These are phyloP conservation scores for Columbina picui DNA, from an alignment of 2,113 vertebrate genomes.

Conservation along the genomic window DNA sequence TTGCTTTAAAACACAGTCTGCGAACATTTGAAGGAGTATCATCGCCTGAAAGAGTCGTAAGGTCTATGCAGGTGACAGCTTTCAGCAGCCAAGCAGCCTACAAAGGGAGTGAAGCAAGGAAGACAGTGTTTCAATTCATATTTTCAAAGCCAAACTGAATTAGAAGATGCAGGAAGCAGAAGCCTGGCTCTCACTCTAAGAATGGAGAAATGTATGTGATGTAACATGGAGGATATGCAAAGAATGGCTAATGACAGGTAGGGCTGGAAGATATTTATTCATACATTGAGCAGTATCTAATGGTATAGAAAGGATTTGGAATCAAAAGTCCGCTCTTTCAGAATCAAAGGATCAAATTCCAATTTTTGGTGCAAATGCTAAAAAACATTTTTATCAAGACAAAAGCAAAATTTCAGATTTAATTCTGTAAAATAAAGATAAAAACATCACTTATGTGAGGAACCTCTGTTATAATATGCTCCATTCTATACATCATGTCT, in stretches of 20 bases:
- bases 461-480: background rate
- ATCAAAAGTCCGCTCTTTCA: background rate
- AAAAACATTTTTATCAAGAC: background rate
- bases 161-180: background rate
- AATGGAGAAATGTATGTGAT: background rate
- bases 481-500: background rate
- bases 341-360: background rate
- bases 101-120: background rate
- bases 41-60: slow-evolving; percentile 92
- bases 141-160: background rate
- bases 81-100: slow-evolving; percentile 94
- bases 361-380: background rate
- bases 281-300: background rate
- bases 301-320: background rate
- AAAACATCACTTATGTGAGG: background rate
- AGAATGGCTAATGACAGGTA: background rate
- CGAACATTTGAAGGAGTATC: slow-evolving; percentile 90
- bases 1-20: slow-evolving; percentile 92
- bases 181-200: background rate
- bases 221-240: background rate
- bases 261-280: background rate
- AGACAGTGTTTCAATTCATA: background rate
- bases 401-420: background rate
- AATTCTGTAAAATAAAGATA: background rate
- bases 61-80: slow-evolving; percentile 91